Percentiles rank a stretch among this genome's conserved stretches.
Evolutionary conservation across 2,888 invertebrate species (phyloP).

Genomic region (Petrolisthes cinctipes): DNA sequence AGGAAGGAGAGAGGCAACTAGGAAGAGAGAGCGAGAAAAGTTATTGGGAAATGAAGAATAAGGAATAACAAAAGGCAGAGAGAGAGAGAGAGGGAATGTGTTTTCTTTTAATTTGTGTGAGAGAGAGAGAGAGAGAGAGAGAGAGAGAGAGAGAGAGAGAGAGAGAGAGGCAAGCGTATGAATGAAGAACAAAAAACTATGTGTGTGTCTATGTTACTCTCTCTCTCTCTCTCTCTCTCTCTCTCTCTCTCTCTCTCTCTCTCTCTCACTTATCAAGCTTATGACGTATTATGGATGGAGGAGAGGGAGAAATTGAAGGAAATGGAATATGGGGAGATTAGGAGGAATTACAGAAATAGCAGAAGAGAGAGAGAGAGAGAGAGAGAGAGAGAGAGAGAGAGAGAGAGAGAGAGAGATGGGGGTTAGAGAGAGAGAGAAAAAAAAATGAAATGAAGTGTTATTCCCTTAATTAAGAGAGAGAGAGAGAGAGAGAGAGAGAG

Average conservation of each 20-base stretch:
- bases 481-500: background rate
- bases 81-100: background rate
- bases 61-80: background rate
- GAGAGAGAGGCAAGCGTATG: background rate
- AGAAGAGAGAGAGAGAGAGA: background rate
- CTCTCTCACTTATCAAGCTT: too few relatives aligned
- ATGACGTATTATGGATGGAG: background rate
- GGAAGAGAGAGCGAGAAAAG: background rate
- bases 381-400: background rate
- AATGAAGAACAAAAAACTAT: background rate
- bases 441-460: background rate
- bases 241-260: background rate
- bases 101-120: too few relatives aligned
- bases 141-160: background rate
- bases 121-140: background rate
- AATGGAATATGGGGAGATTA: background rate
- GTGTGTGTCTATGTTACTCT: background rate
- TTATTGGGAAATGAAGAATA: background rate
- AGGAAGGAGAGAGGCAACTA: background rate
- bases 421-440: conserved; percentile 11
- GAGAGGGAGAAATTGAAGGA: background rate
- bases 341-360: background rate
- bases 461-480: background rate
- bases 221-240: background rate
- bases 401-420: background rate